Evolutionary conservation across 2,797 vertebrate genomes (phyloP).

Genomic region (Neoniphon sammara): DNA sequence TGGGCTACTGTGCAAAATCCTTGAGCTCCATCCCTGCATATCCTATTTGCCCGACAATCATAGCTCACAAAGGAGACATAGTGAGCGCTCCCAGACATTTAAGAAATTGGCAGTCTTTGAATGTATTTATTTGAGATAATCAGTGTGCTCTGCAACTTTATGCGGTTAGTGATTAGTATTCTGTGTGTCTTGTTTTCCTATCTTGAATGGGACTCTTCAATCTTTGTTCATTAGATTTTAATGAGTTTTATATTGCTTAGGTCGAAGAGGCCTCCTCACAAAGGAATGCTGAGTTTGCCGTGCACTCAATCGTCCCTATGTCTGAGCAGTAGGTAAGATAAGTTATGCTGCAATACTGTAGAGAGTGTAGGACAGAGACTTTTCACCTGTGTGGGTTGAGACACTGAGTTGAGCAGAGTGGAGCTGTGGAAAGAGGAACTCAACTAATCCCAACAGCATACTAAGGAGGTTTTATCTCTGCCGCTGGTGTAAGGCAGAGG

Average conservation of each 20-base stretch:
- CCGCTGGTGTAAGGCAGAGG: conserved; percentile 14
- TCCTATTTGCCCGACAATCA: conserved; percentile 45
- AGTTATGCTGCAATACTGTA: conserved; percentile 20
- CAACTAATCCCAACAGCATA: conserved; percentile 45
- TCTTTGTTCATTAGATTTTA: conserved; percentile 67
- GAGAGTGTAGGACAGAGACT: conserved; percentile 29
- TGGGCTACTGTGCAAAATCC: conserved; percentile 26
- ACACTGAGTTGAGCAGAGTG: background rate
- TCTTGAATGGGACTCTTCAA: conserved; percentile 60
- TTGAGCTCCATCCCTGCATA: conserved; percentile 20
- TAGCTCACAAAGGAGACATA: conserved; percentile 32
- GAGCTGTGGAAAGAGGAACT: conserved; percentile 36
- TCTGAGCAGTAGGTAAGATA: conserved; percentile 15
- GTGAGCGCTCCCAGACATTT: conserved; percentile 20
- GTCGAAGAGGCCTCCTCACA: conserved; percentile 56
- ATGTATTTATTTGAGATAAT: conserved; percentile 47
- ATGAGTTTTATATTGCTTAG: conserved; percentile 56
- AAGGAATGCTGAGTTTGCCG: conserved; percentile 47
- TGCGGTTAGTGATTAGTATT: conserved; percentile 68
- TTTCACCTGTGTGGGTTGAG: conserved; percentile 55
- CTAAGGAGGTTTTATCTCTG: conserved; percentile 39
- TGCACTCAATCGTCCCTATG: conserved; percentile 1
- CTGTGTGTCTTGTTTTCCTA: conserved; percentile 44
- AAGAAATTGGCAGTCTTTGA: background rate
- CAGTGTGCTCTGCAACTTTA: conserved; percentile 43